Evolutionary conservation across 2,888 invertebrate species (phyloP).

Genomic region (Apamea anceps): DNA sequence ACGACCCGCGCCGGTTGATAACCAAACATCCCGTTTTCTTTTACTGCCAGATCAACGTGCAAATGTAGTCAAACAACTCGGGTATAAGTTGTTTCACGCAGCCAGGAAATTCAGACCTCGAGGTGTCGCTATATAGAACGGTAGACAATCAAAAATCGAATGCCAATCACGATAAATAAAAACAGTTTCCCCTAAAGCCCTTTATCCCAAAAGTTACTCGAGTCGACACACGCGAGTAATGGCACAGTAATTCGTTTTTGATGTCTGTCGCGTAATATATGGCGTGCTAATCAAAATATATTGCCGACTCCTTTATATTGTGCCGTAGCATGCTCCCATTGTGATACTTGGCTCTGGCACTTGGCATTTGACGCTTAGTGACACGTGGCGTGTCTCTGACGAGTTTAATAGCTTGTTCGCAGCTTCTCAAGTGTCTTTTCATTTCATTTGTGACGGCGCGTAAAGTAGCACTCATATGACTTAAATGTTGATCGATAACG

Average conservation of each 20-base stretch:
- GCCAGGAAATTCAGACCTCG: constrained; percentile 35
- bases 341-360: constrained; percentile 66
- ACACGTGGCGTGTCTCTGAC: constrained; percentile 65
- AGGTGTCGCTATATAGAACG: constrained; percentile 50
- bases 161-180: constrained; percentile 68
- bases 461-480: constrained; percentile 39
- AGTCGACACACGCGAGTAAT: constrained; percentile 75
- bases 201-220: constrained; percentile 74
- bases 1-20: constrained; percentile 43
- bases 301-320: constrained; percentile 75
- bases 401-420: constrained; percentile 65
- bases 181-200: constrained; percentile 68
- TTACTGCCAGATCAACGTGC: constrained; percentile 55
- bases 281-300: constrained; percentile 83
- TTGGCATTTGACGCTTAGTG: constrained; percentile 64
- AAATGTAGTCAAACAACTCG: constrained; percentile 46
- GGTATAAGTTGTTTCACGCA: constrained; percentile 19
- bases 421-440: constrained; percentile 61
- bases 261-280: constrained; percentile 78
- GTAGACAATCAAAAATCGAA: constrained; percentile 62
- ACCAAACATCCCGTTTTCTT: constrained; percentile 51
- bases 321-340: constrained; percentile 70
- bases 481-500: constrained; percentile 32
- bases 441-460: constrained; percentile 48
- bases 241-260: constrained; percentile 81